Evolutionary conservation across 2,797 vertebrate genomes (phyloP).

Genomic region (Acridotheres tristis): DNA sequence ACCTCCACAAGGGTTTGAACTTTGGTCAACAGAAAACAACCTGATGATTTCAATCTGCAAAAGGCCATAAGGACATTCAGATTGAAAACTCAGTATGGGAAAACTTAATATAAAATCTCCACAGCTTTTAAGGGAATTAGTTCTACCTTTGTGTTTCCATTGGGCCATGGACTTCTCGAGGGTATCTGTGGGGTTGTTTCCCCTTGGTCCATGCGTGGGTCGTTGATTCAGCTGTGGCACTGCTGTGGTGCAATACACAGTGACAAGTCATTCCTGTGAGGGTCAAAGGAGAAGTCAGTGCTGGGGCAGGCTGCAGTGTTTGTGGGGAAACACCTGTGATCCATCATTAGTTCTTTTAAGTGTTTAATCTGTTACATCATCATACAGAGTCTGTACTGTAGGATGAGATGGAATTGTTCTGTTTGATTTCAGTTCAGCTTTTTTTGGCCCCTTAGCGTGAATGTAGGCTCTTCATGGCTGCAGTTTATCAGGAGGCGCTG

Average conservation of each 20-base stretch:
- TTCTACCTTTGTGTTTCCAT: background rate
- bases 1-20: background rate
- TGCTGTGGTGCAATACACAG: background rate
- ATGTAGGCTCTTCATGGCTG: fast-evolving
- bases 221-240: background rate
- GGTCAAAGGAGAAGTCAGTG: background rate
- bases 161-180: background rate
- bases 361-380: background rate
- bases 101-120: background rate
- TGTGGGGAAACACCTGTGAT: background rate
- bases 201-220: background rate
- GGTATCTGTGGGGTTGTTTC: background rate
- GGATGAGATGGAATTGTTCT: background rate
- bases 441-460: background rate
- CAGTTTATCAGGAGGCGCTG: background rate
- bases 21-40: background rate
- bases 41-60: background rate
- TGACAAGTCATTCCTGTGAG: background rate
- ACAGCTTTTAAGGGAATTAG: background rate
- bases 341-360: background rate
- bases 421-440: background rate
- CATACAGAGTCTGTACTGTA: background rate
- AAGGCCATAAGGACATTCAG: background rate
- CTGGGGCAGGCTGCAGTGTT: background rate
- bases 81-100: background rate